These are phyloP conservation scores for Amblyraja radiata DNA, from an alignment of 2,797 vertebrate species.

Conservation along the genomic window DNA sequence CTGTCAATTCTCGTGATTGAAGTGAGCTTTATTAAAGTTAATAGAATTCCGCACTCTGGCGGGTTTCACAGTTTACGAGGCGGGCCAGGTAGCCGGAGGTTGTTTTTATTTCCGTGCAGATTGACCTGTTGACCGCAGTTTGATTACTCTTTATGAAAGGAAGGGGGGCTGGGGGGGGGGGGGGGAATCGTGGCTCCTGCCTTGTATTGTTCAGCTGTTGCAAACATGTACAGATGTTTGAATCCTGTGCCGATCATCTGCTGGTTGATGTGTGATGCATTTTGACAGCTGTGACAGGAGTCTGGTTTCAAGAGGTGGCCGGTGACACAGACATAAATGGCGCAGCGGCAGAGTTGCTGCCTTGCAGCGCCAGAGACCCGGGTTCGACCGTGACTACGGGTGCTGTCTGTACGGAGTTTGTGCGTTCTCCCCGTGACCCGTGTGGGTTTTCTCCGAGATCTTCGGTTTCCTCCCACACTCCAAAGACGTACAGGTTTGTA, in stretches of 20 bases:
- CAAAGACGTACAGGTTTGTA: no score
- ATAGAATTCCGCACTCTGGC: background rate
- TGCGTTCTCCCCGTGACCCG: no score
- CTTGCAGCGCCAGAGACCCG: no score
- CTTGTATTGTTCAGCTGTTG: background rate
- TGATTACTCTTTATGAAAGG: background rate
- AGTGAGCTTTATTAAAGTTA: background rate
- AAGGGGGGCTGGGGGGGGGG: background rate
- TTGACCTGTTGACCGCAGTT: background rate
- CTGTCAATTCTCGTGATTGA: background rate
- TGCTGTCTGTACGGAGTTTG: no score
- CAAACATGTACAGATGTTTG: background rate
- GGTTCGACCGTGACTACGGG: no score
- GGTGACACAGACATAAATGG: background rate
- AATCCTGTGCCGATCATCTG: background rate
- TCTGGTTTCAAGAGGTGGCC: background rate
- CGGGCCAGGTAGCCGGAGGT: background rate
- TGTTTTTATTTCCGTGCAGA: background rate
- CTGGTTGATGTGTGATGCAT: background rate
- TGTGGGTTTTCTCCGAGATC: no score
- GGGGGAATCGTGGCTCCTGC: background rate
- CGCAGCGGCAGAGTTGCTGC: no score
- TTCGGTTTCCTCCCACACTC: no score
- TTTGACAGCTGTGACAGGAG: background rate
- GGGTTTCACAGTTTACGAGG: background rate